These are phyloP conservation scores for Tursiops truncatus DNA, from an alignment of 2,113 vertebrate species.

Conservation along the genomic window DNA sequence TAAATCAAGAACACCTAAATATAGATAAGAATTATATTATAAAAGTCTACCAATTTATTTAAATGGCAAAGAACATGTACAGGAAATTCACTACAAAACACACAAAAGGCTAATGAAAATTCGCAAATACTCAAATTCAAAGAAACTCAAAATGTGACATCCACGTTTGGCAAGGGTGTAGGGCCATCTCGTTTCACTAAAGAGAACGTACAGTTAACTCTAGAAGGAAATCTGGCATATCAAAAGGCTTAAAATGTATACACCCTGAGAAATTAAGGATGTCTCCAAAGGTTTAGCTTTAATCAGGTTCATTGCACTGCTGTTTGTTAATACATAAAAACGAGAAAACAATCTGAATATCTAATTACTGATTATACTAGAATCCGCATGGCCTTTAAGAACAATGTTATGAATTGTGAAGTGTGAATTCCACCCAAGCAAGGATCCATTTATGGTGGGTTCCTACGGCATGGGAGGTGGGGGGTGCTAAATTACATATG, in stretches of 20 bases:
- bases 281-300: not conserved
- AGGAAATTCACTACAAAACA: not conserved
- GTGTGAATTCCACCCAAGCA: not conserved
- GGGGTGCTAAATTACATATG: not conserved
- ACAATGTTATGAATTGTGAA: not conserved
- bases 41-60: not conserved
- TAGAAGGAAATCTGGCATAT: not conserved
- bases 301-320: not conserved
- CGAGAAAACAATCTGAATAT: not conserved
- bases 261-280: not conserved
- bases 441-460: not conserved
- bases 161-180: not conserved
- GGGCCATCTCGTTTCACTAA: not conserved
- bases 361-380: not conserved
- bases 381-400: not conserved
- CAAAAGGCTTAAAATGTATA: not conserved
- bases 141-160: not conserved
- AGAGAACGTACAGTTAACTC: not conserved
- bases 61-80: not conserved
- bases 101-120: not conserved
- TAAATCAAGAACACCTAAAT: not conserved
- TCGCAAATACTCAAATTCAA: not conserved
- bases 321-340: not conserved
- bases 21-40: not conserved
- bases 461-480: not conserved